Evolutionary conservation across 1,140 invertebrate species (phyloP).

Genomic region (Zeugodacus cucurbitae): DNA sequence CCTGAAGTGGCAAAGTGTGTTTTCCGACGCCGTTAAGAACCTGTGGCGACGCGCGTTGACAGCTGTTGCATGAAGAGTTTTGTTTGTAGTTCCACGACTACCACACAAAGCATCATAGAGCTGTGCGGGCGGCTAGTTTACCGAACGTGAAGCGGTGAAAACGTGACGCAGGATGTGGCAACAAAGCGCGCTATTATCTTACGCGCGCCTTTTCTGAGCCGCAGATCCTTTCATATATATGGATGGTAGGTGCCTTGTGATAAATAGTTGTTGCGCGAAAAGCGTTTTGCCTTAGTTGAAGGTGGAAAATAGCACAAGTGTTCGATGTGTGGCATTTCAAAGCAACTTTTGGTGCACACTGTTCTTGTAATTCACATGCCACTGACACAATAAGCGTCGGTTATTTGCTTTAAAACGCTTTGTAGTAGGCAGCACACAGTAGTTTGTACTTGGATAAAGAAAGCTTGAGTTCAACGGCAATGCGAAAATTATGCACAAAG

Average conservation of each 20-base stretch:
- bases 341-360: not conserved
- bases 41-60: not conserved
- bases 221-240: too few relatives aligned
- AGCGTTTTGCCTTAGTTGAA: not conserved
- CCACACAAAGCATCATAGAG: not conserved
- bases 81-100: not conserved
- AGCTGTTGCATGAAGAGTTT: not conserved
- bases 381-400: not conserved
- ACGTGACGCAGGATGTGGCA: not conserved
- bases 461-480: not conserved
- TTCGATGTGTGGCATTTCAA: not conserved
- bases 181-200: not conserved
- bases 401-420: not conserved
- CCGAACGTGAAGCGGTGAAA: not conserved
- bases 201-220: not conserved
- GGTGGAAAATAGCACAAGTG: not conserved
- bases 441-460: not conserved
- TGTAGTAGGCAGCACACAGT: not conserved
- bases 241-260: too few relatives aligned
- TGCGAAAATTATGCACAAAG: not conserved
- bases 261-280: too few relatives aligned
- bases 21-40: not conserved
- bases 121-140: not conserved
- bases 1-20: conserved; percentile 29
- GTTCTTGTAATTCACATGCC: not conserved